Conservation (phyloP, 1,140 invertebrate species). For the Polyergus mexicanus region DNA sequence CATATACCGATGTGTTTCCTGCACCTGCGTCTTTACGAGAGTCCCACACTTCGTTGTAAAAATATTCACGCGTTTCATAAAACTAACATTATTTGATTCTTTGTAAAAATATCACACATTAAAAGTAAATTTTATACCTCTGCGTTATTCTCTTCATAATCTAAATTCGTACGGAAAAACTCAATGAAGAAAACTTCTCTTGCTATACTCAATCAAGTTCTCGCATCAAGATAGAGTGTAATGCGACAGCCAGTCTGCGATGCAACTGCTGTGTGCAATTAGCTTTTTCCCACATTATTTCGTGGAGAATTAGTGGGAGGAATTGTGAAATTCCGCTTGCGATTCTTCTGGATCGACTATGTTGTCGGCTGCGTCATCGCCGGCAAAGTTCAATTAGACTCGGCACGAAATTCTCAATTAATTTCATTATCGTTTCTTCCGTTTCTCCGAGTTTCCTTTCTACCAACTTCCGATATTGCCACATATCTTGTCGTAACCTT, state of each 20-base stretch:
- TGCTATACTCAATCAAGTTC: slow-evolving; percentile 25
- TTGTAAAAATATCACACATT: slow-evolving; percentile 1
- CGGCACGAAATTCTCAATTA: slow-evolving; percentile 58
- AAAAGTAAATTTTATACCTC: slow-evolving; percentile 7
- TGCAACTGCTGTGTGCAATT: slow-evolving; percentile 67
- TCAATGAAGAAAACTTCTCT: slow-evolving; percentile 13
- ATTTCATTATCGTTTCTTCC: slow-evolving; percentile 53
- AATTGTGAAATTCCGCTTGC: slow-evolving; percentile 69
- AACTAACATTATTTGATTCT: background rate
- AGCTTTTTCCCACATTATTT: slow-evolving; percentile 78
- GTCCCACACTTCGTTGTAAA: background rate
- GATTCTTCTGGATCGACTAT: slow-evolving; percentile 50
- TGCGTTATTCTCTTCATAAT: background rate
- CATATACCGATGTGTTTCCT: background rate
- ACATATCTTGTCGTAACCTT: slow-evolving; percentile 36
- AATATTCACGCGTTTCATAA: background rate
- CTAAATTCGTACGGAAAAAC: slow-evolving; percentile 10
- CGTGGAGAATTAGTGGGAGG: slow-evolving; percentile 52
- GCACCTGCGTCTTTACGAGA: background rate
- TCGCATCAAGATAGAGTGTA: slow-evolving; percentile 60
- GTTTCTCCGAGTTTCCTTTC: slow-evolving; percentile 44
- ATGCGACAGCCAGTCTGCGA: slow-evolving; percentile 45
- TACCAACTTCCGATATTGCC: slow-evolving; percentile 16
- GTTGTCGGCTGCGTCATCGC: slow-evolving; percentile 47
- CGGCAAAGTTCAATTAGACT: slow-evolving; percentile 54